Base-by-base conservation (phyloP, 2,888 invertebrate genomes). In the Lithophane leautieri region DNA sequence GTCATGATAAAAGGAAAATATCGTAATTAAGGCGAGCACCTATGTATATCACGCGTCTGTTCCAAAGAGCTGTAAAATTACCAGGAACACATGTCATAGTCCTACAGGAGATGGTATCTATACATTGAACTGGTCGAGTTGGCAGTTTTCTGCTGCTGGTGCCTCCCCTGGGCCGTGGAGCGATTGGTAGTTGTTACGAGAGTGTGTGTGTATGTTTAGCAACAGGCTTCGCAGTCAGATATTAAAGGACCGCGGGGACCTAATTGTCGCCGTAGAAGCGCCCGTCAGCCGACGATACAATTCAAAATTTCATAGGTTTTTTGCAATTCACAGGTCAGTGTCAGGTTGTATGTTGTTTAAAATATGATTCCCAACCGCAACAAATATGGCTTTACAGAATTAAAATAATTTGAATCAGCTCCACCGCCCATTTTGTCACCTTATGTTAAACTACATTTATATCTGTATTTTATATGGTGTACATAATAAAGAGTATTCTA, bases 71-170 rank as follows among this genome's bases (percentile, higher is more conserved):
- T 78, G n/a, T 40, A 16, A 9, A 54, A 25, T 42, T 14, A 70
- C 22, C 47, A 60, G 28, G 54, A 63, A 42, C 16, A 68, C n/a
- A 74, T 54, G 25, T 54, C n/a, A n/a, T n/a, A n/a, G n/a, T 68
- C 40, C 19, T 54, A 6, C 14, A 63, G 40, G 44, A 68, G 52
- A 22, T n/a, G n/a, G n/a, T n/a, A n/a, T n/a, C n/a, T n/a, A 19
- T 52, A 56, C 28, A 58, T 56, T 44, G 8, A 42, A 44, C 75
- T 58, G 44, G 22, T 50, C 22, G 50, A 62, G 56, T 44, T 61
- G n/a, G 56, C 52, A 44, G 44, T 62, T 75, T 14, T 40, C 19
- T 61, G 22, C 54, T 22, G 40, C 58, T 16, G 25, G 44, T 34
- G 22, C 34, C 22, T 68, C 40, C 62, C 58, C n/a, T 8, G 65